A percentile compares a stretch with the other conserved stretches of the same genome.
phyloP scores from a whole-genome alignment of 2,797 vertebrate genomes.

The Alfaro cultratus region DNA sequence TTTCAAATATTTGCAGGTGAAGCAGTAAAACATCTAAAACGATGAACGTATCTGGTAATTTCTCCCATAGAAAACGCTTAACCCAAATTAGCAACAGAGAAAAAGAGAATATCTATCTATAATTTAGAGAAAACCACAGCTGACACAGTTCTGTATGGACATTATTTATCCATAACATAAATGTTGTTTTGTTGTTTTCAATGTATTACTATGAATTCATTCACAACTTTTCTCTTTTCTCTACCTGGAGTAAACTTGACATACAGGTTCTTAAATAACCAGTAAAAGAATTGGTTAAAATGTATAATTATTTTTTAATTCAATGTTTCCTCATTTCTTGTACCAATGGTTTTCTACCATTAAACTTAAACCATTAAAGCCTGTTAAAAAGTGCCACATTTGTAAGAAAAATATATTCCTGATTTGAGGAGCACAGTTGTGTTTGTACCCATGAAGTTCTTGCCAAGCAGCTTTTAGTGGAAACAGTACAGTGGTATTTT shows the following conservation, averaged over 20 bases:
- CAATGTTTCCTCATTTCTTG: neutral
- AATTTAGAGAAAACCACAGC: neutral
- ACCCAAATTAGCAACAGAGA: neutral
- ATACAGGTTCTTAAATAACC: neutral
- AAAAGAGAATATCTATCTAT: neutral
- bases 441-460: neutral
- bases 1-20: conserved; percentile 19
- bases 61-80: neutral
- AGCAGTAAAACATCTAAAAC: conserved; percentile 9
- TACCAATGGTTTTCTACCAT: neutral
- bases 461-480: neutral
- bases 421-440: neutral
- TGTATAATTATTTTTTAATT: too few relatives aligned
- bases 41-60: conserved; percentile 8
- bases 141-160: neutral
- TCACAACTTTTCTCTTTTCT: neutral
- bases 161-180: neutral
- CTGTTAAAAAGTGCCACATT: neutral
- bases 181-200: neutral
- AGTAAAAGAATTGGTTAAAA: neutral
- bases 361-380: neutral
- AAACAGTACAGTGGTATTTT: neutral
- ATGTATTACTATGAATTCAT: neutral
- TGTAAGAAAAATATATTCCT: neutral
- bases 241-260: neutral